Evolutionary conservation across 1,140 invertebrate genomes (phyloP).

Genomic region (Leguminivora glycinivorella): DNA sequence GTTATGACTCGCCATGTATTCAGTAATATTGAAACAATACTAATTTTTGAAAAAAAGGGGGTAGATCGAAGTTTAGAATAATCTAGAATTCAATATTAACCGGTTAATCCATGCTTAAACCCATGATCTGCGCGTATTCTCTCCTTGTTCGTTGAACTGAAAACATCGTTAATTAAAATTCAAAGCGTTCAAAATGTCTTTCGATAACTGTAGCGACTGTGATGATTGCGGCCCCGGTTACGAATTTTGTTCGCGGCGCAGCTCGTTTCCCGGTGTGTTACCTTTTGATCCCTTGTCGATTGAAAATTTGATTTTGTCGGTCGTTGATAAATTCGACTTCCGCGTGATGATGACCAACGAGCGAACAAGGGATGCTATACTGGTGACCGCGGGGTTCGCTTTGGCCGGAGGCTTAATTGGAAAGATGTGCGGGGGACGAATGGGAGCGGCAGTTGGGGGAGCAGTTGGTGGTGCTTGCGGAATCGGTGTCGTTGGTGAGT

Average conservation of each 20-base stretch:
- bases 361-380: constrained; percentile 44
- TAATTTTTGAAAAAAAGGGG: background rate
- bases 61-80: background rate
- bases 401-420: constrained; percentile 63
- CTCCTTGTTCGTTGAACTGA: background rate
- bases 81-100: background rate
- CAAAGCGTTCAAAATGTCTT: constrained; percentile 37
- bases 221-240: constrained; percentile 35
- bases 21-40: background rate
- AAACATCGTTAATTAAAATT: background rate
- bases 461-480: constrained; percentile 65
- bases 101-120: background rate
- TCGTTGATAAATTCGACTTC: constrained; percentile 63
- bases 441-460: constrained; percentile 62
- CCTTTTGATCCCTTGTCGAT: constrained; percentile 55
- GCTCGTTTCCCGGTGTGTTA: constrained; percentile 41
- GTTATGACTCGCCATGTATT: too few relatives aligned
- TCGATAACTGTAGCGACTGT: constrained; percentile 46
- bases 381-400: constrained; percentile 60
- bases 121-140: background rate
- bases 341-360: constrained; percentile 55
- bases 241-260: constrained; percentile 40
- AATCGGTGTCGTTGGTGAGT: constrained; percentile 59
- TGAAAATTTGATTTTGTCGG: constrained; percentile 60
- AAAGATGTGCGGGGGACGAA: constrained; percentile 60